Conservation (phyloP, 2,888 invertebrate genomes). For the Panopea generosa region DNA sequence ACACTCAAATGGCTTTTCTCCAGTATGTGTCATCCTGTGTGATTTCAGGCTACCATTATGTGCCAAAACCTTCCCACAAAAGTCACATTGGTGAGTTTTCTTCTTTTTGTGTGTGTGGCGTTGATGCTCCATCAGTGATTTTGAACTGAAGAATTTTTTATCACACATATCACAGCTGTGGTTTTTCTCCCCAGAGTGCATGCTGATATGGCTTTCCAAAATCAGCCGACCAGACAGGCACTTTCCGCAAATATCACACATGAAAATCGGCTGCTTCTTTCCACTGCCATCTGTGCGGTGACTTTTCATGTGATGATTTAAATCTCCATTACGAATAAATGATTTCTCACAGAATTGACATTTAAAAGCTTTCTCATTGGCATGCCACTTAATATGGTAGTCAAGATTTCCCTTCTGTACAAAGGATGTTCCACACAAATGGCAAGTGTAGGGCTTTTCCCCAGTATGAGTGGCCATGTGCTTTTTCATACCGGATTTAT, state of each 20-base stretch:
- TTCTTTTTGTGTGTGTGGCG: not conserved
- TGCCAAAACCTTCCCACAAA: not conserved
- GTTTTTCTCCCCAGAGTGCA: not conserved
- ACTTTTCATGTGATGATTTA: not conserved
- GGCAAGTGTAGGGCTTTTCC: not conserved
- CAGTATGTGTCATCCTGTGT: conserved; percentile 4
- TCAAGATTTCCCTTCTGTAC: not conserved
- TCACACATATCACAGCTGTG: not conserved
- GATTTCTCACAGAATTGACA: not conserved
- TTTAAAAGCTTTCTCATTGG: conserved; percentile 6
- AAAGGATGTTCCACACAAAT: conserved; percentile 3
- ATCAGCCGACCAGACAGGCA: not conserved
- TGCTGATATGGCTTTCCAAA: not conserved
- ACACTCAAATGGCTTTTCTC: conserved; percentile 2
- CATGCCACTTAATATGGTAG: not conserved
- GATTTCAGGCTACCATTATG: not conserved
- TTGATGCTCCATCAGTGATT: not conserved
- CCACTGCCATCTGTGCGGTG: not conserved
- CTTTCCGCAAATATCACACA: conserved; percentile 4
- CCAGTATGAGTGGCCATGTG: conserved; percentile 4
- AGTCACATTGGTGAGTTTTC: not conserved
- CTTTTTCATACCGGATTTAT: conserved; percentile 3
- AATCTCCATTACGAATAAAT: not conserved
- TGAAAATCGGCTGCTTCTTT: not conserved
- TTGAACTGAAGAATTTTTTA: conserved; percentile 1